phyloP scores from a whole-genome alignment of 1,140 invertebrate genomes.

The Bombus affinis region DNA sequence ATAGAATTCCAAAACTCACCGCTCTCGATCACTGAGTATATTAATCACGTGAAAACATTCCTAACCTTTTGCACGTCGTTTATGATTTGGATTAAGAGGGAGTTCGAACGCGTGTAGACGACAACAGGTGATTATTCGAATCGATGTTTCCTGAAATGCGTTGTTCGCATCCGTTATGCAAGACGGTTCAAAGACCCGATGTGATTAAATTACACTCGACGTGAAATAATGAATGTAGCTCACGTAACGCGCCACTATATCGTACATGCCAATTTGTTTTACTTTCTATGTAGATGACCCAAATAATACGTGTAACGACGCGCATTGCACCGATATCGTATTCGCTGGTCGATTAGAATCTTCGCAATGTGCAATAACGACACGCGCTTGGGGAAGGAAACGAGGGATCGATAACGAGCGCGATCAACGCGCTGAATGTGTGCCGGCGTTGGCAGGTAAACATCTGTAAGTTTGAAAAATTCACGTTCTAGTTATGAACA shows the following conservation, averaged over 20 bases:
- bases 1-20: too few relatives aligned
- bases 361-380: conserved; percentile 1
- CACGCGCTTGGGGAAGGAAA: neutral
- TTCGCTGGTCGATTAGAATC: neutral
- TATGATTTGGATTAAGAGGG: neutral
- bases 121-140: neutral
- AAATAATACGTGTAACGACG: neutral
- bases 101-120: neutral
- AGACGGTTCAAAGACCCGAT: neutral
- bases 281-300: neutral
- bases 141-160: neutral
- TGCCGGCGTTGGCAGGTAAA: neutral
- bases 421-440: neutral
- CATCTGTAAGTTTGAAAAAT: conserved; percentile 50
- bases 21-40: too few relatives aligned
- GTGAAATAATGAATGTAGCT: neutral
- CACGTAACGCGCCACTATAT: neutral
- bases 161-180: conserved; percentile 3
- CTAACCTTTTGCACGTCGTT: neutral
- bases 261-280: neutral
- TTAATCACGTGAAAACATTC: too few relatives aligned
- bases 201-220: conserved; percentile 14
- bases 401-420: conserved; percentile 7
- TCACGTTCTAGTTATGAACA: conserved; percentile 40
- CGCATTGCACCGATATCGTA: neutral